Conservation (phyloP, 2,888 invertebrate species). For the Drosophila mayaguana region DNA sequence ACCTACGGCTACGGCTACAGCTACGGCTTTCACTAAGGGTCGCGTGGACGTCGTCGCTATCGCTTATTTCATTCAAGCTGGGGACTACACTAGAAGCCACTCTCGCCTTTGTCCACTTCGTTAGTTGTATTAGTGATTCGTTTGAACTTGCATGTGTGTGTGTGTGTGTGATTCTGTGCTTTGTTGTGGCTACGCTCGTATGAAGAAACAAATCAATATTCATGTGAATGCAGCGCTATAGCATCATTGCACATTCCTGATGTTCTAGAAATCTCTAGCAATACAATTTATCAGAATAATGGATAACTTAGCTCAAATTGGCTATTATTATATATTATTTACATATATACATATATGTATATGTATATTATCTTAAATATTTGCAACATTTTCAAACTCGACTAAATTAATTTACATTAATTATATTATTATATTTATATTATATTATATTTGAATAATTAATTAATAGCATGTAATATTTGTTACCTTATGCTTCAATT, state of each 20-base stretch:
- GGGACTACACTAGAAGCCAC: conserved; percentile 4
- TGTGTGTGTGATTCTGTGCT: neutral
- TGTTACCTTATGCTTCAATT: neutral
- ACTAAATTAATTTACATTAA: no score
- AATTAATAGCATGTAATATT: no score
- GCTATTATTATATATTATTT: no score
- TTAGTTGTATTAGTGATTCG: conserved; percentile 74
- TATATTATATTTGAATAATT: no score
- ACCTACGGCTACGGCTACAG: no score
- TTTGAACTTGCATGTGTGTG: conserved; percentile 38
- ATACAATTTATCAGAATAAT: neutral
- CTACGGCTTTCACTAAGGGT: conserved; percentile 15
- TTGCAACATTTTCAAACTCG: no score
- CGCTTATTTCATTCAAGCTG: conserved; percentile 28
- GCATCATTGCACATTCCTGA: neutral
- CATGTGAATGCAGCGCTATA: neutral
- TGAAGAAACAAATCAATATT: neutral
- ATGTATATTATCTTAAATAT: no score
- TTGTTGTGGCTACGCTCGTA: neutral
- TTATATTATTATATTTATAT: no score
- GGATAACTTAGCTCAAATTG: no score
- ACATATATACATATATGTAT: no score
- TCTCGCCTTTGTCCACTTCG: conserved; percentile 68
- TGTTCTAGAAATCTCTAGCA: neutral
- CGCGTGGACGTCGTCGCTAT: conserved; percentile 40